These are phyloP conservation scores for Zaprionus vittiger DNA, from an alignment of 1,140 invertebrate species.

Conservation along the genomic window DNA sequence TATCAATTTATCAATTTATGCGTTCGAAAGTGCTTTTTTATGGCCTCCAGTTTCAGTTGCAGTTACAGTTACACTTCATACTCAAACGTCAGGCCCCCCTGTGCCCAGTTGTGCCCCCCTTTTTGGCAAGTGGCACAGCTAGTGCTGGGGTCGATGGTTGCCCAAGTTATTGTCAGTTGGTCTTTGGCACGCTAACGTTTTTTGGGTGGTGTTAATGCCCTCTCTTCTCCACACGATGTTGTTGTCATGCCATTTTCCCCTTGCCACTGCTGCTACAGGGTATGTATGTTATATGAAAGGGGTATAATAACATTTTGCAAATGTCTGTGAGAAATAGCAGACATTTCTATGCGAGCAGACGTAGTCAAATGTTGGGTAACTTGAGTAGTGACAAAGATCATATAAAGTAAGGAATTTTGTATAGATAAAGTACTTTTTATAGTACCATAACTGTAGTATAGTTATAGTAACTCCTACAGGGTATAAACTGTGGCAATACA, in stretches of 20 bases:
- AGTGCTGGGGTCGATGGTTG: constrained; percentile 3
- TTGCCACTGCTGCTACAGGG: not conserved
- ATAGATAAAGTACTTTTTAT: not conserved
- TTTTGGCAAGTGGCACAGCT: not conserved
- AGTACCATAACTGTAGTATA: not conserved
- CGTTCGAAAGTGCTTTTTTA: constrained; percentile 78
- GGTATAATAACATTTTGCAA: constrained; percentile 2
- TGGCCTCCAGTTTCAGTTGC: constrained; percentile 49
- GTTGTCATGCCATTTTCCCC: not conserved
- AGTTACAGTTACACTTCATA: constrained; percentile 30
- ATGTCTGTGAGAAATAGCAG: not conserved
- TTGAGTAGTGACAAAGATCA: not conserved
- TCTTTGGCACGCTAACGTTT: constrained; percentile 62
- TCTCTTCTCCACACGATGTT: constrained; percentile 17
- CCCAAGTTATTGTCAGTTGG: constrained; percentile 57
- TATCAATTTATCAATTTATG: constrained; percentile 82
- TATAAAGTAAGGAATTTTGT: not conserved
- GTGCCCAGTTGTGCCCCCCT: not conserved
- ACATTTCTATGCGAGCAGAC: not conserved
- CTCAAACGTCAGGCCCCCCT: constrained; percentile 2
- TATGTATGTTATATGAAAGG: not conserved
- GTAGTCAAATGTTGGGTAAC: not conserved
- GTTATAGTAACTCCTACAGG: not conserved
- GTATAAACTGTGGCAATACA: not conserved
- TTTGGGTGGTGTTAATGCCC: constrained; percentile 44